Evolutionary conservation across 2,888 invertebrate species (phyloP).

Genomic region (Lithosia quadra): DNA sequence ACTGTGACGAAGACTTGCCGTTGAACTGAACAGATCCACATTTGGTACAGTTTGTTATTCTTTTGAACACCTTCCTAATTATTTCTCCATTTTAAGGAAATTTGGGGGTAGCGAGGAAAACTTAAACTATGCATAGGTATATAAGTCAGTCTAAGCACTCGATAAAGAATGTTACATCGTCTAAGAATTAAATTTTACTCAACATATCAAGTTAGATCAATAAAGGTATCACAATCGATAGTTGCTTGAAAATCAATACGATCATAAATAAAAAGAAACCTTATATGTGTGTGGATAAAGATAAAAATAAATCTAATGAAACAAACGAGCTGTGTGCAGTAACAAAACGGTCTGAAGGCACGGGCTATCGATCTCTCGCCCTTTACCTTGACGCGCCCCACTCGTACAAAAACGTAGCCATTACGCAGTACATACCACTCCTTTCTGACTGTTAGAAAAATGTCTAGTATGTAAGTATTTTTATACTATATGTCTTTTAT

Average conservation of each 20-base stretch:
- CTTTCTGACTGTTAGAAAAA: slow-evolving; percentile 22
- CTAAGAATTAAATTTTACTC: not conserved
- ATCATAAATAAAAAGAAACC: not conserved
- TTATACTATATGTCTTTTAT: too few species aligned
- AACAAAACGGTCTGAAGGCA: slow-evolving; percentile 33
- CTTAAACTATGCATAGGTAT: too few species aligned
- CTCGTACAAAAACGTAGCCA: slow-evolving; percentile 39
- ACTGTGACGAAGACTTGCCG: too few species aligned
- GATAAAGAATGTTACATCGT: too few species aligned
- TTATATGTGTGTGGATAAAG: not conserved
- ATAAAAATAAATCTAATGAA: slow-evolving; percentile 17
- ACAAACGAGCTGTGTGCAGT: slow-evolving; percentile 29
- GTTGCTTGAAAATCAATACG: not conserved
- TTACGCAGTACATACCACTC: slow-evolving; percentile 32
- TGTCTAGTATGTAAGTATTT: slow-evolving; percentile 1
- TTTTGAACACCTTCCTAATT: too few species aligned
- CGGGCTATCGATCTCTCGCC: slow-evolving; percentile 50
- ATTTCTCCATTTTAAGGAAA: too few species aligned
- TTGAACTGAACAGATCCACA: too few species aligned
- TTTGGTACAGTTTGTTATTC: too few species aligned
- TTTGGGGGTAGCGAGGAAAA: too few species aligned
- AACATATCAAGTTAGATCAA: not conserved
- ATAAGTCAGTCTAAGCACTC: too few species aligned
- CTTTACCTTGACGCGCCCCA: slow-evolving; percentile 52
- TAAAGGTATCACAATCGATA: not conserved